phyloP scores from a whole-genome alignment of 2,113 vertebrate genomes.

The Bostrychus sinensis region DNA sequence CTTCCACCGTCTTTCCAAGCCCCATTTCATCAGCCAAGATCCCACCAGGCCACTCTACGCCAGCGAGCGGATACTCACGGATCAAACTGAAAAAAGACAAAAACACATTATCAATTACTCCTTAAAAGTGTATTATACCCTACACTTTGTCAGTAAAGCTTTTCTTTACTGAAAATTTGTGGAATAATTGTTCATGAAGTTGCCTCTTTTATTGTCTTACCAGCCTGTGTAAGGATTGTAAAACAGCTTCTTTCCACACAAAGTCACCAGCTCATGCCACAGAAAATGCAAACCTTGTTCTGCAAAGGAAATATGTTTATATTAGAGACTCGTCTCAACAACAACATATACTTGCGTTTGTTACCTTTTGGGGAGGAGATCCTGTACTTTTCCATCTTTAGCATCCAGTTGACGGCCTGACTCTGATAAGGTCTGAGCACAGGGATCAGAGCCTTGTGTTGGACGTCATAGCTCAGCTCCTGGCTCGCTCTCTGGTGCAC shows the following conservation, averaged over 20 bases:
- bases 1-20: constrained; percentile 97
- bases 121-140: no score
- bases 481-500: constrained; percentile 82
- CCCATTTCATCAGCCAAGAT: constrained; percentile 99
- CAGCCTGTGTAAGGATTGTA: constrained; percentile 97
- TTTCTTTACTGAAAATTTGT: neutral
- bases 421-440: constrained; percentile 81
- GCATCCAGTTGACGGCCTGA: constrained; percentile 85
- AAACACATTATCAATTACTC: neutral
- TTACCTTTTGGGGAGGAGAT: constrained; percentile 65
- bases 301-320: constrained; percentile 69
- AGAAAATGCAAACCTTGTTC: constrained; percentile 88
- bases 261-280: constrained; percentile 89
- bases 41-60: constrained; percentile 91
- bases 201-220: no score
- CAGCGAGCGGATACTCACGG: constrained; percentile 87
- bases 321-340: no score
- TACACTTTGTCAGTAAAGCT: no score
- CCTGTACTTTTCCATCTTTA: constrained; percentile 74
- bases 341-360: neutral
- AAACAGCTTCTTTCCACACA: constrained; percentile 91
- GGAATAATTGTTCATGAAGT: neutral
- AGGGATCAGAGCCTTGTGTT: constrained; percentile 90
- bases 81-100: constrained; percentile 84
- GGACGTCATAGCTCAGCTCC: constrained; percentile 82